phyloP scores from a whole-genome alignment of 2,888 invertebrate genomes.

The Bimastos eiseni region DNA sequence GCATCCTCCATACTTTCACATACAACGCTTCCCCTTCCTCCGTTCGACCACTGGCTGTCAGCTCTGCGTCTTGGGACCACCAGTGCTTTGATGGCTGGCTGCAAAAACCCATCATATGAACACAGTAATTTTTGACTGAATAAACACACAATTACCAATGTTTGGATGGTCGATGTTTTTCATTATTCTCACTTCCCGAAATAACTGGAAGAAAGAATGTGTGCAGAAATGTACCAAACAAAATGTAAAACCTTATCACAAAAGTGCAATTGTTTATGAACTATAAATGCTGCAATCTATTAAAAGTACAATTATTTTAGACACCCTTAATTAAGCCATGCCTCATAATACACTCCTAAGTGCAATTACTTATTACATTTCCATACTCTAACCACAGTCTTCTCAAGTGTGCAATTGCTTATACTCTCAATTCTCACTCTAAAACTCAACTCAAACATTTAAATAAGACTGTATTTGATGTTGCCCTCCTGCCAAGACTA shows the following conservation, averaged over 20 bases:
- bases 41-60: background rate
- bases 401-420: too few relatives aligned
- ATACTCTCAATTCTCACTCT: too few relatives aligned
- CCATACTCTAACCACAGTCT: too few relatives aligned
- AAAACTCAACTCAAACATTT: too few relatives aligned
- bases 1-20: background rate
- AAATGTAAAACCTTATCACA: background rate
- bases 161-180: constrained; percentile 45
- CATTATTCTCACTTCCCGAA: constrained; percentile 44
- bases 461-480: too few relatives aligned
- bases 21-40: background rate
- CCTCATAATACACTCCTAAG: background rate
- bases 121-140: constrained; percentile 1
- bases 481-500: too few relatives aligned
- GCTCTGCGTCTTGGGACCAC: constrained; percentile 2
- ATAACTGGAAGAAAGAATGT: constrained; percentile 35
- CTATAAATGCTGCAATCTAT: background rate
- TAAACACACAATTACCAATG: constrained; percentile 41
- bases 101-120: background rate
- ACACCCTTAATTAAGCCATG: background rate
- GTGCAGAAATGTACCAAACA: background rate
- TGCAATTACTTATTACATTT: too few relatives aligned
- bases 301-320: background rate
- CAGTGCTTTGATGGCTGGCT: constrained; percentile 1
- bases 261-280: background rate